Evolutionary conservation across 1,140 invertebrate genomes (phyloP), one percentile per base, ranked within the genome.

Genomic region (Anastrepha ludens): DNA sequence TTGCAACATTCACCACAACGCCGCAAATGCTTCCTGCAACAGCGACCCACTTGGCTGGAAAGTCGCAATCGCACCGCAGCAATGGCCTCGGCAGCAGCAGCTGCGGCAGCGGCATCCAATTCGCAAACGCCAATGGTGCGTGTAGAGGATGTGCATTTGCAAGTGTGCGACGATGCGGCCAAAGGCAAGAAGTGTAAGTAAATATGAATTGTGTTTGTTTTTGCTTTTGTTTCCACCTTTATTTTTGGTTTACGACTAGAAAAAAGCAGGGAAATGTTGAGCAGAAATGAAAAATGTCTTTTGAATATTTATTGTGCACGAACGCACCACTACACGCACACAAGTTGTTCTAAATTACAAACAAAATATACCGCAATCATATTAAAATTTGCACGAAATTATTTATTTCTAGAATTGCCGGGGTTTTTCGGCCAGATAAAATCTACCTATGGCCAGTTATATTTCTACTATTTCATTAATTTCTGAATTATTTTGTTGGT

Each of bases 71-170:
- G 74, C 67, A 88, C 62, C 59, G 58, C 86, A 50, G 55, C 85
- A 70, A 60, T 55, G 9, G 39, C 47, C 17, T 74, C 87, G 44
- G 15, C 60, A 20, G 58, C 87, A 85, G 58, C 60, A 65, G 41
- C 81, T 29, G 58, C 64, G 59, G 47, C 81, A 0, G 47, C 74
- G 13, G 59, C 74, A 15, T 60, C 87, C 55, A 87, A 78, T 59
- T 70, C 81, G 47, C 81, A 50, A 58, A 39, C 60, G 62, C 8
- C 78, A n/a, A 58, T 70, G 1, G 91, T 92, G 4, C 89, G 89
- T 0, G 88, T 92, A 15, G 91, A 92, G 78, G 91, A 92, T 86
- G 91, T 92, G 7, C 88, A 92, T 58, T 86, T 92, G 81, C 89
- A 91, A 74, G 86, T 92, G 11, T 70, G 87, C 7, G 90, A 70